Evolutionary conservation across 2,113 vertebrate species (phyloP).

Genomic region (Lycocorax pyrrhopterus): DNA sequence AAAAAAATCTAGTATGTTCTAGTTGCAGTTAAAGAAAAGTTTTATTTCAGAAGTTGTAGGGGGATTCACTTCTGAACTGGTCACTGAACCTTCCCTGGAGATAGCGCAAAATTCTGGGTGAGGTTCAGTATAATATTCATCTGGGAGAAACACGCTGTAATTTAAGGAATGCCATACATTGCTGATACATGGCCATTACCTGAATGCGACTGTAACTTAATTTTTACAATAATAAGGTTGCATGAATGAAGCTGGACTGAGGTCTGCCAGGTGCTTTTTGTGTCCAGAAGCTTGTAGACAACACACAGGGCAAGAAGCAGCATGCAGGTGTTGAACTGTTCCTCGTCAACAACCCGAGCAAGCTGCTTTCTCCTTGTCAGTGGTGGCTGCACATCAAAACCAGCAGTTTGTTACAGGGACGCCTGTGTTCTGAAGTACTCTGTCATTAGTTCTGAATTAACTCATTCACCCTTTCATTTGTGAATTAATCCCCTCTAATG

Average conservation of each 20-base stretch:
- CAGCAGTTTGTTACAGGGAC: background rate
- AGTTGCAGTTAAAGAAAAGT: background rate
- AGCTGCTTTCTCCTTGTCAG: background rate
- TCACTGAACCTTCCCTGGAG: background rate
- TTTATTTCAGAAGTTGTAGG: background rate
- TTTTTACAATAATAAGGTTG: background rate
- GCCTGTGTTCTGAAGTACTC: background rate
- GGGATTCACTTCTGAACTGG: background rate
- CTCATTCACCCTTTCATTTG: slow-evolving; percentile 19
- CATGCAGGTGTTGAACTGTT: background rate
- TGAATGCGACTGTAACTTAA: background rate
- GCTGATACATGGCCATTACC: rapidly evolving
- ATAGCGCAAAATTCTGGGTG: background rate
- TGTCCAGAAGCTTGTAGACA: background rate
- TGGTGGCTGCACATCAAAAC: background rate
- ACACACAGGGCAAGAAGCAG: background rate
- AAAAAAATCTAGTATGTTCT: background rate
- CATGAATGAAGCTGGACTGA: background rate
- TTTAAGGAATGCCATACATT: background rate
- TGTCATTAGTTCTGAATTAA: slow-evolving; percentile 40
- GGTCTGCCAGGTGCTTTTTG: background rate
- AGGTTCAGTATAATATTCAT: background rate
- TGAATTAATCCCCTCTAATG: slow-evolving; percentile 31
- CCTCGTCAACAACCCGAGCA: background rate
- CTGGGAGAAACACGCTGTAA: background rate